A percentile compares a stretch with the other conserved stretches of the same genome.
Conservation (phyloP, 2,888 invertebrate genomes). For the Pyrgus malvae region DNA sequence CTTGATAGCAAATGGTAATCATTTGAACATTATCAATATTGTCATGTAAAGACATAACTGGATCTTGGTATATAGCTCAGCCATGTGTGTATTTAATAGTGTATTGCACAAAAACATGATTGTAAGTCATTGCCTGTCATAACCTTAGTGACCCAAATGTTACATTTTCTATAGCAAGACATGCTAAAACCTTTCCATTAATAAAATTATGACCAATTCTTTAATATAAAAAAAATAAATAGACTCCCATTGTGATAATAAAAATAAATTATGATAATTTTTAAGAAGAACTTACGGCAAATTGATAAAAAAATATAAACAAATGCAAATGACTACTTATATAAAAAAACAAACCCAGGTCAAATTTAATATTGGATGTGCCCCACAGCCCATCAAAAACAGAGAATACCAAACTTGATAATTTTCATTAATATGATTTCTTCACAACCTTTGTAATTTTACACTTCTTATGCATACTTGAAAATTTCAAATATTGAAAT, state of each 20-base stretch:
- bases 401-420: not conserved
- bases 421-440: conserved; percentile 2
- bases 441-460: conserved; percentile 24
- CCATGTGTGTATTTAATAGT: too few species aligned
- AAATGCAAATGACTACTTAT: conserved; percentile 31
- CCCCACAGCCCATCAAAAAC: too few species aligned
- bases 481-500: not conserved
- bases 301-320: conserved; percentile 25
- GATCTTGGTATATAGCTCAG: too few species aligned
- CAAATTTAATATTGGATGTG: conserved; percentile 7
- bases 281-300: conserved; percentile 23
- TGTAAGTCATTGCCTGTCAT: too few species aligned
- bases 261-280: conserved; percentile 42
- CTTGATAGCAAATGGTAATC: too few species aligned
- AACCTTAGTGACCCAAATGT: too few species aligned
- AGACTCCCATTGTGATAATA: conserved; percentile 47
- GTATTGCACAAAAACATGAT: too few species aligned
- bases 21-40: too few species aligned
- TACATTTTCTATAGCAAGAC: not conserved
- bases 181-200: conserved; percentile 25
- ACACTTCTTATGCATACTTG: conserved; percentile 1
- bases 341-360: conserved; percentile 27
- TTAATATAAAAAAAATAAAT: conserved; percentile 45
- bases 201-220: conserved; percentile 31
- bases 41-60: too few species aligned